Conservation (phyloP, 1,140 invertebrate genomes). For the Helicorthomorpha holstii region DNA sequence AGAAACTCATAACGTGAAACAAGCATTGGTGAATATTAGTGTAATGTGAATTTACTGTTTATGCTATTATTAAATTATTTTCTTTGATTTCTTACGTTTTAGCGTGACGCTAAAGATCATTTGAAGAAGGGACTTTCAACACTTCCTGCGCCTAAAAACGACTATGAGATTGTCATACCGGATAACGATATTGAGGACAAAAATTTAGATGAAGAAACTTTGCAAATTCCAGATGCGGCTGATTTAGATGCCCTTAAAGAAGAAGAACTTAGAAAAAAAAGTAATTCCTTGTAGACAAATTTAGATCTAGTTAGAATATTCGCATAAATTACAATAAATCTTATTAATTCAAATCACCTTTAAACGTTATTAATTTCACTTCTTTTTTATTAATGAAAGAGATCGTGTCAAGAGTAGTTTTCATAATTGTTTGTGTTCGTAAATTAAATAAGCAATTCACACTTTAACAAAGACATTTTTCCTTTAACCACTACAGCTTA, state of each 20-base stretch:
- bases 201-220: constrained; percentile 26
- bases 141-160: constrained; percentile 81
- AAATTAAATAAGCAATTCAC: too few relatives aligned
- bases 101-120: constrained; percentile 42
- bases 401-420: too few relatives aligned
- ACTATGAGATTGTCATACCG: constrained; percentile 95
- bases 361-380: too few relatives aligned
- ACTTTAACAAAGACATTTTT: too few relatives aligned
- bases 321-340: background rate
- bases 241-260: constrained; percentile 61
- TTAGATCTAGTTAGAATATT: background rate
- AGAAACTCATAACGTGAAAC: constrained; percentile 14
- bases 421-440: too few relatives aligned
- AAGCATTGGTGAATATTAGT: constrained; percentile 14
- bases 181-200: constrained; percentile 50
- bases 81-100: constrained; percentile 11
- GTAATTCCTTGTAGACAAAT: constrained; percentile 28
- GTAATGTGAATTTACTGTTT: too few relatives aligned
- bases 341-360: too few relatives aligned
- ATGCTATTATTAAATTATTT: too few relatives aligned
- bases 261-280: constrained; percentile 39
- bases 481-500: too few relatives aligned
- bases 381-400: too few relatives aligned
- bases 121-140: constrained; percentile 54
- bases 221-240: constrained; percentile 61